These are phyloP conservation scores for Parnassius apollo DNA, from an alignment of 2,888 invertebrate genomes.

Conservation along the genomic window DNA sequence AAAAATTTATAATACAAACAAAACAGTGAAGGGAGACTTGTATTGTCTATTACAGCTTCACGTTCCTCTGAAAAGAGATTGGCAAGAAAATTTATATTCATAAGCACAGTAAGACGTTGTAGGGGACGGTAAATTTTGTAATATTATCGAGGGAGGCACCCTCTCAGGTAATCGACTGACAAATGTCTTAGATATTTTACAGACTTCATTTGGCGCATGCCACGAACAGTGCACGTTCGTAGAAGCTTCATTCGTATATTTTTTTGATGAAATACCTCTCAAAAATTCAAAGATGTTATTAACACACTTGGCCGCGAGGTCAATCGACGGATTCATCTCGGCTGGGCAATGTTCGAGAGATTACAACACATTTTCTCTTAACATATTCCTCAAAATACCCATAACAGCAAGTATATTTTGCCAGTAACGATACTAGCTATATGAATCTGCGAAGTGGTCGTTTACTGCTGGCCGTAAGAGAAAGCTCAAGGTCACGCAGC, in stretches of 20 bases:
- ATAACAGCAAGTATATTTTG: no score
- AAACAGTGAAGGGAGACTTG: slow-evolving; percentile 17
- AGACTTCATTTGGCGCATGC: slow-evolving; percentile 72
- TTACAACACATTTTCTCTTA: no score
- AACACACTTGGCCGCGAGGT: no score
- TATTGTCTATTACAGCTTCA: slow-evolving; percentile 33
- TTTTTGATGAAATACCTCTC: slow-evolving; percentile 16
- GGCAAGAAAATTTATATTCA: slow-evolving; percentile 69
- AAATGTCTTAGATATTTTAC: slow-evolving; percentile 78
- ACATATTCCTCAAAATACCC: no score
- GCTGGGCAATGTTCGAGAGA: no score
- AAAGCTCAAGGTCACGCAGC: no score
- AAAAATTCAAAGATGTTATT: no score
- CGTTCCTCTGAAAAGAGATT: slow-evolving; percentile 51
- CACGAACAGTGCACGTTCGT: slow-evolving; percentile 41
- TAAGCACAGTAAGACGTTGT: slow-evolving; percentile 60
- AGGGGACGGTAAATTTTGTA: slow-evolving; percentile 61
- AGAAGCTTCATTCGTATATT: slow-evolving; percentile 34
- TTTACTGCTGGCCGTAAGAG: no score
- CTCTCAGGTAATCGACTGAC: slow-evolving; percentile 78
- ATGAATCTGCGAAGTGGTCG: no score
- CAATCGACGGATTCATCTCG: no score
- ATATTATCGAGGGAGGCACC: slow-evolving; percentile 62
- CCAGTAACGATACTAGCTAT: no score
- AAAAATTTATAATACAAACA: slow-evolving; percentile 16